Percentiles rank a stretch among this genome's conserved stretches.
Conservation (phyloP, 2,888 invertebrate species). For the Amblyteles armatorius region DNA sequence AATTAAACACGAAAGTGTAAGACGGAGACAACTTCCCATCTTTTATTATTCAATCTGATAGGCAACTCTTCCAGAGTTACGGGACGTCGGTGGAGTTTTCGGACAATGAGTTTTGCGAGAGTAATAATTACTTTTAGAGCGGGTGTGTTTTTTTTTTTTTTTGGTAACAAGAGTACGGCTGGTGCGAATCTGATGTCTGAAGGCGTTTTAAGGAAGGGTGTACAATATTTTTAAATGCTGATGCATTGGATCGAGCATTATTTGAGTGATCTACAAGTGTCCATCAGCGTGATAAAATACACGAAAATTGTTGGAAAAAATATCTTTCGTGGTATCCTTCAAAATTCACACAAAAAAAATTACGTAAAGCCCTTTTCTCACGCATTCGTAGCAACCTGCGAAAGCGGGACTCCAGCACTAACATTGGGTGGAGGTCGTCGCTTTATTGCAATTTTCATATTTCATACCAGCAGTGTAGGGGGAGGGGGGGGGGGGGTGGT, state of each 20-base stretch:
- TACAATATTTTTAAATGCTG: not conserved
- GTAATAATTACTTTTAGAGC: not conserved
- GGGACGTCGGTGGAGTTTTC: slow-evolving; percentile 17
- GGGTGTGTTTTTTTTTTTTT: not conserved
- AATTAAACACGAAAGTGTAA: slow-evolving; percentile 47
- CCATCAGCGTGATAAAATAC: not conserved
- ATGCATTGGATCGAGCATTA: not conserved
- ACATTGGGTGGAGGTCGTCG: slow-evolving; percentile 72
- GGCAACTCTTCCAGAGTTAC: slow-evolving; percentile 22
- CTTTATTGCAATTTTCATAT: slow-evolving; percentile 81
- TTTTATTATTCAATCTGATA: slow-evolving; percentile 23
- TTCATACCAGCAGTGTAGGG: slow-evolving; percentile 74
- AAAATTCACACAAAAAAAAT: not conserved
- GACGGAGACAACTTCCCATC: slow-evolving; percentile 34
- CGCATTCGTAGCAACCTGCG: not conserved
- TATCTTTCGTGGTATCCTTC: not conserved
- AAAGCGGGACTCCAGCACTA: slow-evolving; percentile 6
- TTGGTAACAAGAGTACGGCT: not conserved
- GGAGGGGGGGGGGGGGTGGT: not conserved
- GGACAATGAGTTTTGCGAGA: slow-evolving; percentile 10
- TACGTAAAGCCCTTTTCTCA: not conserved
- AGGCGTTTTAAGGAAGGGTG: not conserved
- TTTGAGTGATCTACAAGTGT: not conserved
- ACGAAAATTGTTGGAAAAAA: not conserved
- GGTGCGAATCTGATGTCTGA: slow-evolving; percentile 10